Evolutionary conservation across 2,888 invertebrate species (phyloP).

Genomic region (Leistus spinibarbis): DNA sequence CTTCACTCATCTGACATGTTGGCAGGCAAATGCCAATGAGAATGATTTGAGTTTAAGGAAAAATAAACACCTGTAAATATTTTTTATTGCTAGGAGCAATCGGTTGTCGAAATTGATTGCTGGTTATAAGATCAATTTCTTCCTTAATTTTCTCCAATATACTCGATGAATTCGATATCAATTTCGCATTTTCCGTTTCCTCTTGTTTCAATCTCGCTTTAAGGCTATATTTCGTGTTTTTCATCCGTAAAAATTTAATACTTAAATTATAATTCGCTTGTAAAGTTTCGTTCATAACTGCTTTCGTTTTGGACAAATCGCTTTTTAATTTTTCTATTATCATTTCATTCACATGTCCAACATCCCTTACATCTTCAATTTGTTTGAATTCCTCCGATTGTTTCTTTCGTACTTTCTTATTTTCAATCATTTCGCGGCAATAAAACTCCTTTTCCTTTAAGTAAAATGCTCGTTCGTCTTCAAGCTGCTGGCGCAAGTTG

Average conservation of each 20-base stretch:
- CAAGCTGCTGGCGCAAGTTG: conserved; percentile 61
- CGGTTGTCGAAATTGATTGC: conserved; percentile 49
- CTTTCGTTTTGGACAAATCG: conserved; percentile 54
- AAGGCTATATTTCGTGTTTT: conserved; percentile 54
- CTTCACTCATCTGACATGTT: no score
- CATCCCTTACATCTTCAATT: conserved; percentile 43
- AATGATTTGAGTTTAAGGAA: no score
- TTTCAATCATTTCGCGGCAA: conserved; percentile 59
- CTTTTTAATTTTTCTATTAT: conserved; percentile 51
- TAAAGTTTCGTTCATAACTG: conserved; percentile 53
- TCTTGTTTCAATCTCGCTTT: conserved; percentile 51
- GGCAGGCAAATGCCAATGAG: no score
- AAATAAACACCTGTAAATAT: conserved; percentile 52
- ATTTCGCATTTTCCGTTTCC: conserved; percentile 51
- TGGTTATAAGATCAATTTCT: conserved; percentile 50
- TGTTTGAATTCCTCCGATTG: conserved; percentile 45
- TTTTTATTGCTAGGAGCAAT: conserved; percentile 55
- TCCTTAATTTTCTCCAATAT: conserved; percentile 51
- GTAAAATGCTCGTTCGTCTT: conserved; percentile 62
- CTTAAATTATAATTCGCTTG: conserved; percentile 57
- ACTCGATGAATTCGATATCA: conserved; percentile 49
- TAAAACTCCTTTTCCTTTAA: conserved; percentile 63
- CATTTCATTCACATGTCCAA: conserved; percentile 46
- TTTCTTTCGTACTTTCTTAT: conserved; percentile 50
- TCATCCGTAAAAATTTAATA: conserved; percentile 56